These are phyloP conservation scores for Sabatieria punctata DNA, from an alignment of 2,888 invertebrate genomes.

Conservation along the genomic window DNA sequence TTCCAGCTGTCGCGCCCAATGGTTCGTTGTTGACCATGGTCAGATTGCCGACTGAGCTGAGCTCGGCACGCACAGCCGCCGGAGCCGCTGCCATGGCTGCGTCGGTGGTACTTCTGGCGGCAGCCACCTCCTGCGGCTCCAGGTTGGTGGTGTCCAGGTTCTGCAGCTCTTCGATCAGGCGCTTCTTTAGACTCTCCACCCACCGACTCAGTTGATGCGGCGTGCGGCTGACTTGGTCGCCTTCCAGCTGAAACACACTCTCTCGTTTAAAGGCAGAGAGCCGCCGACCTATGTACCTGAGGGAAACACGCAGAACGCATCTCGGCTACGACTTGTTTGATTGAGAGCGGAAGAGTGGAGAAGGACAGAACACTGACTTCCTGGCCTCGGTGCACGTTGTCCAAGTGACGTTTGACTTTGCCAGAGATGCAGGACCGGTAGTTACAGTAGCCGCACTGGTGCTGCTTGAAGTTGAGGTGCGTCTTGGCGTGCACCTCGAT, in stretches of 20 bases:
- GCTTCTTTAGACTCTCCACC: not conserved
- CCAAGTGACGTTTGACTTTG: slow-evolving; percentile 11
- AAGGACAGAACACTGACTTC: not conserved
- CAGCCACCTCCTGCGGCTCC: not conserved
- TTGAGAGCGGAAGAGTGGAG: not conserved
- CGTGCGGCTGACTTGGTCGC: not conserved
- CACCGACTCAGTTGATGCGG: not conserved
- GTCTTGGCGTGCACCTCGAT: slow-evolving; percentile 10
- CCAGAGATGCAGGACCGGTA: slow-evolving; percentile 8
- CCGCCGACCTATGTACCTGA: not conserved
- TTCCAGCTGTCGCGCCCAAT: not conserved
- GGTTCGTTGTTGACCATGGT: no score
- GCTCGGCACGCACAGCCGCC: no score
- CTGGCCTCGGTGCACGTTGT: slow-evolving; percentile 8
- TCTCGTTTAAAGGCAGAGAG: not conserved
- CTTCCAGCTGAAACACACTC: not conserved
- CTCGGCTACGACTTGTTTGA: slow-evolving; percentile 4
- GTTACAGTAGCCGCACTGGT: slow-evolving; percentile 8
- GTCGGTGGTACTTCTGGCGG: not conserved
- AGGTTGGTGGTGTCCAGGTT: not conserved
- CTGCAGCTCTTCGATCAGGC: not conserved
- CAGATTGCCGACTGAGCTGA: no score
- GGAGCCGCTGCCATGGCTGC: not conserved
- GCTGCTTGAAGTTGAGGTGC: slow-evolving; percentile 10
- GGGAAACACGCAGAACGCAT: slow-evolving; percentile 7